phyloP scores from a whole-genome alignment of 2,888 invertebrate genomes.

The Hypercompe scribonia region DNA sequence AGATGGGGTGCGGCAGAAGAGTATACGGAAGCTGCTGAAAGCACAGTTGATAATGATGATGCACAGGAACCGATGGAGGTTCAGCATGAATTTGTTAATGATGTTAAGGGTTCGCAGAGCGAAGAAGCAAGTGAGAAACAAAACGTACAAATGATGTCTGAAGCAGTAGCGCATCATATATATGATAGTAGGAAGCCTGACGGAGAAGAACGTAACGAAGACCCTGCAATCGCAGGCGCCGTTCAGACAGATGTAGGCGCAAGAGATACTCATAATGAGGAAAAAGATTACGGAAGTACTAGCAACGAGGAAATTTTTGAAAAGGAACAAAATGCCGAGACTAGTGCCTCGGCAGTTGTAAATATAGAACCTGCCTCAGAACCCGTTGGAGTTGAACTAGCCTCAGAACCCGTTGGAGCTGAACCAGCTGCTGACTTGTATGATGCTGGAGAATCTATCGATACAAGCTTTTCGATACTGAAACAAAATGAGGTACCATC shows the following conservation, averaged over 20 bases:
- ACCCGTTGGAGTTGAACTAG: slow-evolving; percentile 17
- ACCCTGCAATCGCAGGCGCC: neutral
- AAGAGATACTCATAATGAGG: neutral
- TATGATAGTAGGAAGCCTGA: slow-evolving; percentile 13
- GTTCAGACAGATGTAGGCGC: neutral
- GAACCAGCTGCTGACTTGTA: slow-evolving; percentile 56
- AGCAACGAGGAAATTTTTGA: slow-evolving; percentile 8
- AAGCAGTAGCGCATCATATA: slow-evolving; percentile 11
- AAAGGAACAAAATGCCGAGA: slow-evolving; percentile 24
- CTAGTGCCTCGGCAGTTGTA: neutral
- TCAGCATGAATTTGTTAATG: slow-evolving; percentile 20
- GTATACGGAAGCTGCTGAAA: slow-evolving; percentile 17
- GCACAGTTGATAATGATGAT: slow-evolving; percentile 18
- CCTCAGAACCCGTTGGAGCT: slow-evolving; percentile 14
- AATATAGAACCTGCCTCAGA: slow-evolving; percentile 12
- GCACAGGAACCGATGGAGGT: slow-evolving; percentile 22
- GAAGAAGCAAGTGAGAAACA: slow-evolving; percentile 33
- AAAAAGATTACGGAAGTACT: neutral
- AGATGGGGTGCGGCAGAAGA: slow-evolving; percentile 80
- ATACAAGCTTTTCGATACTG: slow-evolving; percentile 68
- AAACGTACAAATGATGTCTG: slow-evolving; percentile 19
- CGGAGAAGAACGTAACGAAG: slow-evolving; percentile 8
- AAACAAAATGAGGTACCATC: slow-evolving; percentile 17
- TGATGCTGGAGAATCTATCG: slow-evolving; percentile 67
- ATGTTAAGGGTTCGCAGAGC: neutral